Conservation (phyloP, 2,888 invertebrate species). For the Drosophila ustulata region DNA sequence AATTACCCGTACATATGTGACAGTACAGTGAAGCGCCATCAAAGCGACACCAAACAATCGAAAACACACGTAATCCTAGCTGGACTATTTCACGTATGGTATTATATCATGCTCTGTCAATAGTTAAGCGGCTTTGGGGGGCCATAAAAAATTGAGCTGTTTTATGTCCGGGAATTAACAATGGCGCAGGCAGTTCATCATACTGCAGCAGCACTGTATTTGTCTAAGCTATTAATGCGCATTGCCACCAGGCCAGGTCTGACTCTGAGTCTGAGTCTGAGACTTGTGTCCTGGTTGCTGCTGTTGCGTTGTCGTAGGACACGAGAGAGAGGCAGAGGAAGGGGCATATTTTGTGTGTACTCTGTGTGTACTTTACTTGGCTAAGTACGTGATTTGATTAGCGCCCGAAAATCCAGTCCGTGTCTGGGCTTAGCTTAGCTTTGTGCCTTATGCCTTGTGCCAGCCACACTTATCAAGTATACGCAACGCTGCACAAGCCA, state of each 20-base stretch:
- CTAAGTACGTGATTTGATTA: conserved; percentile 81
- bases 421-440: conserved; percentile 53
- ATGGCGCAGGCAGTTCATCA: not conserved
- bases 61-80: not conserved
- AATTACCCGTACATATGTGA: conserved; percentile 10
- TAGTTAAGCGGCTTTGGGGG: conserved; percentile 11
- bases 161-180: not conserved
- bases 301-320: conserved; percentile 43
- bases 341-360: conserved; percentile 37
- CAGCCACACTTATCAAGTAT: conserved; percentile 60
- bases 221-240: conserved; percentile 75
- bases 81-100: not conserved
- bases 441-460: conserved; percentile 22
- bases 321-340: conserved; percentile 3
- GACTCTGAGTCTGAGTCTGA: not conserved
- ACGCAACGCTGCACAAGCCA: conserved; percentile 59
- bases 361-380: conserved; percentile 72
- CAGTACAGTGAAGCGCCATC: conserved; percentile 9
- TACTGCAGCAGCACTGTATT: conserved; percentile 42
- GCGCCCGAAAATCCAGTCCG: conserved; percentile 67
- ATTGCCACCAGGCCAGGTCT: conserved; percentile 30
- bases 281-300: not conserved
- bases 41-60: not conserved
- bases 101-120: conserved; percentile 7
- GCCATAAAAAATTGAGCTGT: not conserved